Base-by-base conservation (phyloP, 2,888 invertebrate species). In the Chymomyza amoena region DNA sequence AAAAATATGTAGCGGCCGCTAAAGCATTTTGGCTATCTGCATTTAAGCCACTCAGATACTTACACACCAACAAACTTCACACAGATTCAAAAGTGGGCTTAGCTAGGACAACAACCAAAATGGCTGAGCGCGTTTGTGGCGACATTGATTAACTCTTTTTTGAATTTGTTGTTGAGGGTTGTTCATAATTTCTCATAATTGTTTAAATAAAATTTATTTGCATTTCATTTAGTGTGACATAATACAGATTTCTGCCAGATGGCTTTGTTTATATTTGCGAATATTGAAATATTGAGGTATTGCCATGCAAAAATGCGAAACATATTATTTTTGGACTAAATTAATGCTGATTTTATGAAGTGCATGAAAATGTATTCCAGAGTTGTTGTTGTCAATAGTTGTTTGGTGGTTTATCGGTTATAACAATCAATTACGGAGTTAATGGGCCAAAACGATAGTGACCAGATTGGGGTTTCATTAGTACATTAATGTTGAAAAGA, bases 141-240 rank as follows among this genome's bases (percentile, higher is more conserved):
- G 57, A 36, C 72, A 77, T 78, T 84, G 83, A 84, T 84, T 81
- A 86, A 84, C 87, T 84, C 79, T 86, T 74, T 79, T 74, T 72
- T 68, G 73, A 66, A 28, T 52, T 59, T 68, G 64, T 66, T 61
- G n/a, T n/a, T n/a, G n/a, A n/a, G 45, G 66, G 60, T 57, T 68
- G 72, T 70, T 61, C 65, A 69, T 73, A 72, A 77, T 72, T 79
- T 76, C 61, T 18, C 68, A 75, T 71, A 78, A 76, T 76, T 77
- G 64, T 69, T 68, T 64, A 69, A 68, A 65, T 69, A 66, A 62
- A 75, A 73, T 67, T 61, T 71, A 77, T 83, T 76, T 80, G 77
- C 69, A 73, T 78, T 77, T 71, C 52, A 75, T 70, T 68, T 51
- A 10, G 66, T 63, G 50, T 16, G 51, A 18, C 20, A 57, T 25